A percentile compares a stretch with the other conserved stretches of the same genome.
Evolutionary conservation across 2,888 invertebrate species (phyloP).

Genomic region (Parthenolecanium corni): DNA sequence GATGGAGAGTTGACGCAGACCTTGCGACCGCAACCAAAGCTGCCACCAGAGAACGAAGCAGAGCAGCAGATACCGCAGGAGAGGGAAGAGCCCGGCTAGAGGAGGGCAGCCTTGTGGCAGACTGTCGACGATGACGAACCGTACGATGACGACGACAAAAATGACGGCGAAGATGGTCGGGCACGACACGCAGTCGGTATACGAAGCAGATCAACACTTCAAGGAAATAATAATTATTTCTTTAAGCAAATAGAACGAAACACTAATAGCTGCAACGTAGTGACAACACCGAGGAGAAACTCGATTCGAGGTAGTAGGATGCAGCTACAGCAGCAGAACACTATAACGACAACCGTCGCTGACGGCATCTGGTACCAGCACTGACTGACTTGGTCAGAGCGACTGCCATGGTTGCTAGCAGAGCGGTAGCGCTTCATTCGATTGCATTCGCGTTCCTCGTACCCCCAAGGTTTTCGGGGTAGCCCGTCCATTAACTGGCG

Average conservation of each 20-base stretch:
- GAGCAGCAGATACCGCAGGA: not conserved
- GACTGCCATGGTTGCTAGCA: not conserved
- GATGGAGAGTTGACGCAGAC: not conserved
- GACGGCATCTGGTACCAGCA: not conserved
- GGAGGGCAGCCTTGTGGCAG: not conserved
- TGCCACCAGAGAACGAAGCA: not conserved
- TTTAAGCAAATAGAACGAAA: too few relatives aligned
- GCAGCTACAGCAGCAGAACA: not conserved
- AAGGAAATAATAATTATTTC: too few relatives aligned
- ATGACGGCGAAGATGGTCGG: not conserved
- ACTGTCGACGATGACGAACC: not conserved
- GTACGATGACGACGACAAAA: not conserved
- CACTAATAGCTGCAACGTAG: not conserved
- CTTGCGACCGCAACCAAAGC: not conserved
- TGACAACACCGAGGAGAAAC: conserved; percentile 7
- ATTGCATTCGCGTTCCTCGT: not conserved
- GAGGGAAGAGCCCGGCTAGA: not conserved
- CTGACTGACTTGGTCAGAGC: not conserved
- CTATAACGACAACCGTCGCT: not conserved
- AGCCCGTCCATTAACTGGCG: too few relatives aligned
- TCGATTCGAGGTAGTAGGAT: not conserved
- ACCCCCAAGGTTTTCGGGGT: not conserved
- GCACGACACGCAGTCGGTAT: not conserved
- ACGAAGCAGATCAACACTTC: too few relatives aligned
- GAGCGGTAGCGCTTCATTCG: not conserved